Percentiles rank a stretch among this genome's conserved stretches.
phyloP scores from a whole-genome alignment of 30 jellyfish, hydroid and myxozoan genomes.

The Aurelia aurita region DNA sequence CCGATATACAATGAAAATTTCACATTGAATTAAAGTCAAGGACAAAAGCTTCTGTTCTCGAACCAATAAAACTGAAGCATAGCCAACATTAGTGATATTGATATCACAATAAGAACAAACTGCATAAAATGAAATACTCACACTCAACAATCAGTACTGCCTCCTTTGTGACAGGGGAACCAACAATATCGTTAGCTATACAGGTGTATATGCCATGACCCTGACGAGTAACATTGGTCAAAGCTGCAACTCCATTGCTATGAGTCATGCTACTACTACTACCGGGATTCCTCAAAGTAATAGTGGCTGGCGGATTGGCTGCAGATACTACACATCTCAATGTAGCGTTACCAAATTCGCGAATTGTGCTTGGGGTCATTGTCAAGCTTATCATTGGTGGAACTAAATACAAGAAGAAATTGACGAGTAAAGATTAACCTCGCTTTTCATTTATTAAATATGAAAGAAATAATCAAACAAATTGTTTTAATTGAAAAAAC shows the following conservation, averaged over 20 bases:
- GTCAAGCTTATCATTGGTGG: slow-evolving; percentile 39
- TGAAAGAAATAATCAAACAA: no score
- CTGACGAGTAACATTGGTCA: slow-evolving; percentile 27
- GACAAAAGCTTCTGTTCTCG: no score
- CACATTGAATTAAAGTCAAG: no score
- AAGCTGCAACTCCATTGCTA: slow-evolving; percentile 8
- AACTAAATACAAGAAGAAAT: slow-evolving; percentile 17
- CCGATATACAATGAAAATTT: no score
- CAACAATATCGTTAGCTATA: slow-evolving; percentile 47
- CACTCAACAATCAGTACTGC: slow-evolving; percentile 35
- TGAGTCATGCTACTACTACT: background rate
- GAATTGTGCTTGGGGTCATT: slow-evolving; percentile 37
- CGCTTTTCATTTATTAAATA: no score
- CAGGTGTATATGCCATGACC: slow-evolving; percentile 48
- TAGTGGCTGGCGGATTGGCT: slow-evolving; percentile 58
- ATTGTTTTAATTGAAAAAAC: no score
- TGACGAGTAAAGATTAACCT: no score
- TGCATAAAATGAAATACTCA: background rate
- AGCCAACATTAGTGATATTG: no score
- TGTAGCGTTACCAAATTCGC: slow-evolving; percentile 15
- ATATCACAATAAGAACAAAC: no score
- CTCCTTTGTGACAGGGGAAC: slow-evolving; percentile 35
- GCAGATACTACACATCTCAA: slow-evolving; percentile 43
- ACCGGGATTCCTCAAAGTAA: slow-evolving; percentile 27
- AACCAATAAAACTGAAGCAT: no score